A percentile compares a stretch with the other conserved stretches of the same genome.
These are phyloP conservation scores for Oceanodroma leucorhoa DNA, from an alignment of 2,797 vertebrate species.

Conservation along the genomic window DNA sequence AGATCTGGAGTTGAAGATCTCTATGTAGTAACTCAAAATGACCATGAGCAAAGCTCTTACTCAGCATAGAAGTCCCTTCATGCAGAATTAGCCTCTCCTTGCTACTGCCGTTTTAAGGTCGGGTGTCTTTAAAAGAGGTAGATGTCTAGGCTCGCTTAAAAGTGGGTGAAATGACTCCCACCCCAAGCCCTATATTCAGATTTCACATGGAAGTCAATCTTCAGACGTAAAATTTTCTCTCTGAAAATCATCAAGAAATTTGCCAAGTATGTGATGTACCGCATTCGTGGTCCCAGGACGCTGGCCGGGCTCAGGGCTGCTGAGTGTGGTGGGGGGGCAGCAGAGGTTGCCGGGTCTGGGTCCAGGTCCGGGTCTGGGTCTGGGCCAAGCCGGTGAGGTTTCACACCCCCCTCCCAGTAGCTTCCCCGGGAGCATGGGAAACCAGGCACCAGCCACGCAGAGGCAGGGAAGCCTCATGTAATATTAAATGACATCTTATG, in stretches of 20 bases:
- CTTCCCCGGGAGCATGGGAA: neutral
- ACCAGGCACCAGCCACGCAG: neutral
- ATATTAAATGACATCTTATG: neutral
- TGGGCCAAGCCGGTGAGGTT: neutral
- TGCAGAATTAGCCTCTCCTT: neutral
- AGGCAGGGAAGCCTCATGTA: neutral
- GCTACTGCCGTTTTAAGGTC: neutral
- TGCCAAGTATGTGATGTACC: rapidly evolving
- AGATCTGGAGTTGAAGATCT: neutral
- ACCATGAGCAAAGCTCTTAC: neutral
- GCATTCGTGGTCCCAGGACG: neutral
- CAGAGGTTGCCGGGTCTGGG: neutral
- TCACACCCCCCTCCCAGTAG: neutral
- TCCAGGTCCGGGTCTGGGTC: neutral
- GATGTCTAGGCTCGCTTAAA: neutral
- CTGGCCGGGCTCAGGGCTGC: neutral
- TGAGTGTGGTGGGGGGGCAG: neutral
- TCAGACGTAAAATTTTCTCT: neutral
- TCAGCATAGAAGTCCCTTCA: neutral
- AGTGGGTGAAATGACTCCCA: neutral
- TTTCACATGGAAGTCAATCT: neutral
- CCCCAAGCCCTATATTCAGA: neutral
- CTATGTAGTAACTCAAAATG: neutral
- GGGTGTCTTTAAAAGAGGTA: neutral
- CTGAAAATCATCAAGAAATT: neutral